A percentile compares a stretch with the other conserved stretches of the same genome.
Evolutionary conservation across 2,888 invertebrate species (phyloP).

Genomic region (Drosophila macrospina): DNA sequence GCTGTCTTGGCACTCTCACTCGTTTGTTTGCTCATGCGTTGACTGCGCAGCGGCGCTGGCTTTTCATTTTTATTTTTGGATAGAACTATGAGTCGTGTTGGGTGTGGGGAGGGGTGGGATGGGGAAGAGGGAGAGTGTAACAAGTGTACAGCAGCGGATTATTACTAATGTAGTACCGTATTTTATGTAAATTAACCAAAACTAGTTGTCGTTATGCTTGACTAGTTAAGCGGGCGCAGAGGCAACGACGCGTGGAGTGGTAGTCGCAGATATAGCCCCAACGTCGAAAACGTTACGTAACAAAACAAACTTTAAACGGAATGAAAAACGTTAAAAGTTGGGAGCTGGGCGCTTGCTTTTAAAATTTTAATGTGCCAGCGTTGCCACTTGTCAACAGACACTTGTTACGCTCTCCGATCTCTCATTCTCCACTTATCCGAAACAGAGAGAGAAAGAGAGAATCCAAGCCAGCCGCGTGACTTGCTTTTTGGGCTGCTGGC

Average conservation of each 20-base stretch:
- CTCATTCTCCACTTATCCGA: slow-evolving; percentile 25
- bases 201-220: slow-evolving; percentile 65
- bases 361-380: slow-evolving; percentile 59
- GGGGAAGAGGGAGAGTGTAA: slow-evolving; percentile 52
- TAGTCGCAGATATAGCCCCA: background rate
- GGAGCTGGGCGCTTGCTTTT: slow-evolving; percentile 51
- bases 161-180: slow-evolving; percentile 48
- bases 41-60: slow-evolving; percentile 34
- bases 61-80: slow-evolving; percentile 10
- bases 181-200: slow-evolving; percentile 76
- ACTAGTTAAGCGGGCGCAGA: slow-evolving; percentile 68
- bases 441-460: slow-evolving; percentile 21
- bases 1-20: slow-evolving; percentile 52
- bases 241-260: slow-evolving; percentile 56
- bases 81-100: background rate
- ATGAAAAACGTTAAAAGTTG: slow-evolving; percentile 49
- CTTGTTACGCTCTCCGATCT: slow-evolving; percentile 66
- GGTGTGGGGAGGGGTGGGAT: too few relatives aligned
- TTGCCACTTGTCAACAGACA: slow-evolving; percentile 64
- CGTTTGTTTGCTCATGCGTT: slow-evolving; percentile 54
- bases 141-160: slow-evolving; percentile 64
- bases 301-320: slow-evolving; percentile 48
- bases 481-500: slow-evolving; percentile 59
- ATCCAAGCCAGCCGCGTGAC: slow-evolving; percentile 63
- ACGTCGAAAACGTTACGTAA: slow-evolving; percentile 58